Evolutionary conservation across 2,113 vertebrate species (phyloP).

Genomic region (Tautogolabrus adspersus): DNA sequence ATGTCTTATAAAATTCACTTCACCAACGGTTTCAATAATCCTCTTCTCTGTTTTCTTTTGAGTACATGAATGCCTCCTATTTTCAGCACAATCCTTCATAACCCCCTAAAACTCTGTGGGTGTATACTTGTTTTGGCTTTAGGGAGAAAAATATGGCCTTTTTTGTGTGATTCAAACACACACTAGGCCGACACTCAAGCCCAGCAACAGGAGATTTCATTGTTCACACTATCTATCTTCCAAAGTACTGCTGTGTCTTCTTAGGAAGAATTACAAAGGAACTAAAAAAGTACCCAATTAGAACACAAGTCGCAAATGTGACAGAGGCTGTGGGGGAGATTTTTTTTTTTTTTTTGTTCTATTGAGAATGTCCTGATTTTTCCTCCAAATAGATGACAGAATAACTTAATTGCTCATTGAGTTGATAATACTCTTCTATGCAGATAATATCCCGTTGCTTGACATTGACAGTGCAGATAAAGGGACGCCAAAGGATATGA

Average conservation of each 20-base stretch:
- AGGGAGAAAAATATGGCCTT: constrained; percentile 33
- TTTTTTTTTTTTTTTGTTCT: constrained; percentile 23
- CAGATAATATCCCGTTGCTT: constrained; percentile 93
- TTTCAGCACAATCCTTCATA: too few species aligned
- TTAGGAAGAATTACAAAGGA: constrained; percentile 20
- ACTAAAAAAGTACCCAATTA: constrained; percentile 26
- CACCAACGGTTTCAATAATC: too few species aligned
- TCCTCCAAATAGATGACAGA: constrained; percentile 86
- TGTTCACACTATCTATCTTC: constrained; percentile 19
- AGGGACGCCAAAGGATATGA: constrained; percentile 78
- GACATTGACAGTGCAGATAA: constrained; percentile 90
- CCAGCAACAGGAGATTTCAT: constrained; percentile 12
- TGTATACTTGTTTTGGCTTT: neutral
- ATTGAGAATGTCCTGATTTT: constrained; percentile 48
- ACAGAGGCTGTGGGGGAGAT: constrained; percentile 17
- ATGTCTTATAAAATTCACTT: too few species aligned
- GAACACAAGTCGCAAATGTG: constrained; percentile 46
- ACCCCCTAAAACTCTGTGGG: too few species aligned
- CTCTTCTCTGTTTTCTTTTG: too few species aligned
- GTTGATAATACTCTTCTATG: constrained; percentile 94
- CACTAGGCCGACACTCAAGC: neutral
- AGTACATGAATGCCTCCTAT: too few species aligned
- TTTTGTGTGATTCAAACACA: constrained; percentile 31
- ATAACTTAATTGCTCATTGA: constrained; percentile 96
- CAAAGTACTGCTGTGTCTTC: constrained; percentile 22